Percentiles rank a stretch among this genome's conserved stretches.
Evolutionary conservation across 2,888 invertebrate genomes (phyloP).

Genomic region (Ennomos erosarius): DNA sequence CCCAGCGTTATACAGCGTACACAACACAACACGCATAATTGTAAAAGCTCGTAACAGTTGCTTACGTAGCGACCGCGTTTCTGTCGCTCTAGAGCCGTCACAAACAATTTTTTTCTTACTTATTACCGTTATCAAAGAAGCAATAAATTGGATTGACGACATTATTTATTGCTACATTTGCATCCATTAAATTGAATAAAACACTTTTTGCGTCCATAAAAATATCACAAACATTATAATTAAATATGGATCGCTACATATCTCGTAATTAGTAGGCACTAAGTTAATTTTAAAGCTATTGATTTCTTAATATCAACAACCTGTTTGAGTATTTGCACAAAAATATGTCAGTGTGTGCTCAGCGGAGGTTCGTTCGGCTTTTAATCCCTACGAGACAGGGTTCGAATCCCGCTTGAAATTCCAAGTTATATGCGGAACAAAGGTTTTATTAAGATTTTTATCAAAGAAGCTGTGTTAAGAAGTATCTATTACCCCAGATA

Average conservation of each 20-base stretch:
- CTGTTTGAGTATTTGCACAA: too few species aligned
- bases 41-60: background rate
- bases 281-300: constrained; percentile 9
- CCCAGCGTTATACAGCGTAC: too few species aligned
- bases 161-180: constrained; percentile 55
- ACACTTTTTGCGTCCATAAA: constrained; percentile 21
- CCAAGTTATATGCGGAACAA: too few species aligned
- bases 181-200: constrained; percentile 46
- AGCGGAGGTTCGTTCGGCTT: too few species aligned
- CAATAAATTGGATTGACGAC: constrained; percentile 50
- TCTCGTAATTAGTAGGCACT: constrained; percentile 2
- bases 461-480: too few species aligned
- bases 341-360: too few species aligned
- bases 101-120: constrained; percentile 46
- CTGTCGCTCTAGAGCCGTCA: constrained; percentile 17
- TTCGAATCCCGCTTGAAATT: too few species aligned
- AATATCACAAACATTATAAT: constrained; percentile 27
- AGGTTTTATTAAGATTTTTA: too few species aligned
- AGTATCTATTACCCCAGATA: too few species aligned
- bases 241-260: constrained; percentile 22
- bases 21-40: too few species aligned
- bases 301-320: too few species aligned
- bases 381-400: too few species aligned
- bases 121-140: constrained; percentile 53
- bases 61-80: constrained; percentile 9